These are phyloP conservation scores for Gopherus evgoodei DNA, from an alignment of 2,113 vertebrate species.

Conservation along the genomic window DNA sequence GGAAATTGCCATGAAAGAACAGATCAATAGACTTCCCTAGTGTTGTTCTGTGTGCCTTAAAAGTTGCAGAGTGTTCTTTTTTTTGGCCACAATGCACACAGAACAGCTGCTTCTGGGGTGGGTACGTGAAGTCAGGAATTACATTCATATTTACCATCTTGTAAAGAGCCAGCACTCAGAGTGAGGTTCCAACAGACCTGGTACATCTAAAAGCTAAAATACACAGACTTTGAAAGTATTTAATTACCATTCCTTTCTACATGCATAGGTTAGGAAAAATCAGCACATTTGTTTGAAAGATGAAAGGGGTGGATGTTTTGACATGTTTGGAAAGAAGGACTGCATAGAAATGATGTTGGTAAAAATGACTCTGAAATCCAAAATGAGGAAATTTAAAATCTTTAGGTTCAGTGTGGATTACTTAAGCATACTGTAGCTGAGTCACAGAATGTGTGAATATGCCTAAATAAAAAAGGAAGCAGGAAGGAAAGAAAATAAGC, in stretches of 20 bases:
- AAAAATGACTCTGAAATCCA: not conserved
- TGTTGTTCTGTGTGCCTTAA: not conserved
- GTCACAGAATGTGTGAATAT: not conserved
- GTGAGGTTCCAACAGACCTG: not conserved
- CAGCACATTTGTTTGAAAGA: not conserved
- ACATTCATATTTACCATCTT: not conserved
- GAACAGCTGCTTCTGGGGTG: not conserved
- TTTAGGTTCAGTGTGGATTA: not conserved
- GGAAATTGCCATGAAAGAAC: not conserved
- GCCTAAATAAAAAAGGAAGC: not conserved
- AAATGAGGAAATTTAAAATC: not conserved
- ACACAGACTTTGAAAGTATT: not conserved
- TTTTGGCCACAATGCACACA: not conserved
- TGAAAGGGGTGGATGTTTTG: not conserved
- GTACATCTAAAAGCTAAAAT: not conserved
- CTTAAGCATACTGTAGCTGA: not conserved
- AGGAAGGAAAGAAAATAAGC: not conserved
- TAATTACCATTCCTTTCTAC: not conserved
- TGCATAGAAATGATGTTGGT: not conserved
- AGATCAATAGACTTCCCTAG: not conserved
- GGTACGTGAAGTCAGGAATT: not conserved
- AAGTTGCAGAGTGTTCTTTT: not conserved
- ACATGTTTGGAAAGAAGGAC: not conserved
- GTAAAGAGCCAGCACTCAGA: not conserved
- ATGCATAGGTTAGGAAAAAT: not conserved